Evolutionary conservation across 2,797 vertebrate species (phyloP), one percentile per base, ranked within the genome.

Genomic region (Miichthys miiuy): DNA sequence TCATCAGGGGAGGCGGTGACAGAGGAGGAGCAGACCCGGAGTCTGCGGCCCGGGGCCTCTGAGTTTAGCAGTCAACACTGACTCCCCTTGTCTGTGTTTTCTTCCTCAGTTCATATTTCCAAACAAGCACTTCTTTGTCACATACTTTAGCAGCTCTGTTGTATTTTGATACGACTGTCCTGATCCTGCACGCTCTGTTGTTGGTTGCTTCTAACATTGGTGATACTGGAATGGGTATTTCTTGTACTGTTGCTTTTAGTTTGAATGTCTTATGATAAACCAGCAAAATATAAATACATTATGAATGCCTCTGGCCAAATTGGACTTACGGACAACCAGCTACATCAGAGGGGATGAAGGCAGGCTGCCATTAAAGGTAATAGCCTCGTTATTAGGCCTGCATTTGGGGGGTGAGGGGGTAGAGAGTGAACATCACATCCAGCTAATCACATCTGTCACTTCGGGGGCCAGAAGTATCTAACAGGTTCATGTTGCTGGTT

Each of bases 401-500:
- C 72, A 64, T 75, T 0, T n/a, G 21, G 58, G 65, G 41, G 41
- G 34, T 54, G 61, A 30, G n/a, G 58, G 8, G n/a, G 51, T 17
- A 63, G 47, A 34, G 66, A 71, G 54, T 42, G 51, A 62, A 63
- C 68, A 62, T 86, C 77, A 83, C 68, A 70, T 68, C 79, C 78
- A 78, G 57, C 78, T 83, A 73, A 91, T 88, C 82, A 79, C 68
- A 69, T 75, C 76, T 82, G 88, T 82, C 84, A 80, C 84, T 46
- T 79, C 68, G 46, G 65, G 67, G 72, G 85, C 58, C 68, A 62
- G 25, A 73, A 66, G 70, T 72, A 74, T 77, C 74, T 66, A 75
- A 77, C 69, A 72, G 23, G 18, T 78, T 46, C 50, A 69, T 57
- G 55, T 83, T 75, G 44, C 64, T 48, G 60, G n/a, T 75, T 68